Evolutionary conservation across 2,797 vertebrate species (phyloP).

Genomic region (Poecilia gillii): DNA sequence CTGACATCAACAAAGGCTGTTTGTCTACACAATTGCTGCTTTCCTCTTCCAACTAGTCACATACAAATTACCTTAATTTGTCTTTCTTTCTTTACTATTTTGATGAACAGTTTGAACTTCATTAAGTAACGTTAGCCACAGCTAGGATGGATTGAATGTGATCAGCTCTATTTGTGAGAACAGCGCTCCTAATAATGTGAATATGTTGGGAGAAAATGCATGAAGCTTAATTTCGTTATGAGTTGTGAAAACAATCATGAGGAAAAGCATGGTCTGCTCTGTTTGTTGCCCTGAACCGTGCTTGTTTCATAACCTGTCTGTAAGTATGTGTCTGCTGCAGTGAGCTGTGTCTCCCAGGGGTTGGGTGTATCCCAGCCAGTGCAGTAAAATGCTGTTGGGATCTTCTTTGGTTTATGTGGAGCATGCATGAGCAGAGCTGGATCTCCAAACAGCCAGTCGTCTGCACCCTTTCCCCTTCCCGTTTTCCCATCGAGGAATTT

Average conservation of each 20-base stretch:
- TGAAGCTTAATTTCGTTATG: background rate
- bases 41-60: background rate
- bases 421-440: constrained; percentile 20
- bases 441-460: constrained; percentile 3
- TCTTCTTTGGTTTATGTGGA: constrained; percentile 40
- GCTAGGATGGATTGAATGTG: background rate
- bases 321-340: constrained; percentile 65
- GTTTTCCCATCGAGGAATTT: background rate
- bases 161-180: background rate
- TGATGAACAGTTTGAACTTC: background rate
- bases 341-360: constrained; percentile 62
- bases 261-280: background rate
- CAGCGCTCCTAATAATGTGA: background rate
- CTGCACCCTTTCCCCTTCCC: background rate
- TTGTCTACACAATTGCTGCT: background rate
- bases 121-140: background rate
- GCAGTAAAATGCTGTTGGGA: constrained; percentile 57
- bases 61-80: background rate
- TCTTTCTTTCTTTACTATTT: background rate
- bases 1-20: background rate
- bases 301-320: constrained; percentile 22
- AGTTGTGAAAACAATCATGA: background rate
- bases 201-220: background rate
- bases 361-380: constrained; percentile 62
- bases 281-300: constrained; percentile 3